phyloP scores from a whole-genome alignment of 2,113 vertebrate genomes.

The Hemiscyllium ocellatum region DNA sequence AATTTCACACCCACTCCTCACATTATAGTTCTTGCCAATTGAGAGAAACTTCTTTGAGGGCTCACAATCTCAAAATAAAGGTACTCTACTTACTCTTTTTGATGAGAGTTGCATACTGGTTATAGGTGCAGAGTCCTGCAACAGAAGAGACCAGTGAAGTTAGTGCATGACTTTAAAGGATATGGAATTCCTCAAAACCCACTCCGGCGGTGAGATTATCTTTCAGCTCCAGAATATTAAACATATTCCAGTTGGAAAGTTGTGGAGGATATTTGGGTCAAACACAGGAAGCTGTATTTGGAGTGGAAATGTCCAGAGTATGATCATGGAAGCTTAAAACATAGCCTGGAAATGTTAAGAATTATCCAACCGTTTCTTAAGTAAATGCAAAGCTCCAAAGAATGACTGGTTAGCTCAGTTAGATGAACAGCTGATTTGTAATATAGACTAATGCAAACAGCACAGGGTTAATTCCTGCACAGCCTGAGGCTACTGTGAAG shows the following conservation, averaged over 20 bases:
- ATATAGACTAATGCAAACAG: too few species aligned
- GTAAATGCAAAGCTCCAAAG: neutral
- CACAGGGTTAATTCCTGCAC: too few species aligned
- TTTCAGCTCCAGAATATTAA: too few species aligned
- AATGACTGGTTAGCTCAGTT: too few species aligned
- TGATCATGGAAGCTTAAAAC: neutral
- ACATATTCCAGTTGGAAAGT: neutral
- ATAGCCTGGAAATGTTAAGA: neutral
- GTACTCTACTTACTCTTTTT: conserved; percentile 69
- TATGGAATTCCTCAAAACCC: neutral
- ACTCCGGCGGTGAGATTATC: too few species aligned
- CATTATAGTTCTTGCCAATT: neutral
- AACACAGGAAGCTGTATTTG: neutral
- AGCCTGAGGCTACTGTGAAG: too few species aligned
- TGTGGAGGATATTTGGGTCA: neutral
- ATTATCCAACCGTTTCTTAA: neutral
- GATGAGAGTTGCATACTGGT: conserved; percentile 90
- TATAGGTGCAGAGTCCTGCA: conserved; percentile 74
- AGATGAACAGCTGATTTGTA: too few species aligned
- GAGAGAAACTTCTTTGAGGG: neutral
- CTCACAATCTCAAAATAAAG: neutral
- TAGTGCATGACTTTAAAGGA: neutral
- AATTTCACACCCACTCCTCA: neutral
- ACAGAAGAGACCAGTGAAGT: conserved; percentile 33
- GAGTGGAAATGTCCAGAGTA: neutral